Percentiles rank a stretch among this genome's conserved stretches.
These are phyloP conservation scores for Margaritifera margaritifera DNA, from an alignment of 2,888 invertebrate genomes.

Conservation along the genomic window DNA sequence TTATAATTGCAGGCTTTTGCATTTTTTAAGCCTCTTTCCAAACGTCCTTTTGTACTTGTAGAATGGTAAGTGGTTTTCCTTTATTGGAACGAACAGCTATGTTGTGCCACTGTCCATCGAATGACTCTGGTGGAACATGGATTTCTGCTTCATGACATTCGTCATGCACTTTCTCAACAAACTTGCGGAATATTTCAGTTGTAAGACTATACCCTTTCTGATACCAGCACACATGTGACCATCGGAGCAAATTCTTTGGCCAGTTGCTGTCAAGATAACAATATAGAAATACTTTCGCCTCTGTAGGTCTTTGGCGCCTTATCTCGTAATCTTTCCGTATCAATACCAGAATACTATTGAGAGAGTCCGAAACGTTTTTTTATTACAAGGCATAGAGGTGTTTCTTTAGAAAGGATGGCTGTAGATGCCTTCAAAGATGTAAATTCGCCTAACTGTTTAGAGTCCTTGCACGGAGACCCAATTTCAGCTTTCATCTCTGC, in stretches of 20 bases:
- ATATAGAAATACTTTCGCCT: neutral
- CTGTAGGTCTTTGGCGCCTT: neutral
- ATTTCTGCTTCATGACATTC: neutral
- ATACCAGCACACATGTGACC: neutral
- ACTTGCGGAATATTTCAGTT: slow-evolving; percentile 3
- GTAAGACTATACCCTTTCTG: slow-evolving; percentile 14
- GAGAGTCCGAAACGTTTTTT: too few species aligned
- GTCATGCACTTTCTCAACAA: neutral
- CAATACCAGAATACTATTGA: too few species aligned
- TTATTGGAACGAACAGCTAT: neutral
- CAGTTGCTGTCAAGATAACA: neutral
- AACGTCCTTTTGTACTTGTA: slow-evolving; percentile 6
- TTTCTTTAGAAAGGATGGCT: too few species aligned
- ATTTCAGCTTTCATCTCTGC: too few species aligned
- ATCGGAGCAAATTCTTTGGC: neutral
- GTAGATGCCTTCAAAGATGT: too few species aligned
- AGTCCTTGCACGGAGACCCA: too few species aligned
- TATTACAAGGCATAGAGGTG: too few species aligned
- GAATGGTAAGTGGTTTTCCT: slow-evolving; percentile 2
- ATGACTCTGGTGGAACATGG: neutral
- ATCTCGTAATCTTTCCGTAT: neutral
- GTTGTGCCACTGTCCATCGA: slow-evolving; percentile 3
- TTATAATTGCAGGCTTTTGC: neutral
- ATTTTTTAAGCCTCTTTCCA: slow-evolving; percentile 4
- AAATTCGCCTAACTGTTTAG: too few species aligned